These are phyloP conservation scores for Palythoa grandiflora DNA, from an alignment of 92 coral and sea anemone genomes.

Conservation along the genomic window DNA sequence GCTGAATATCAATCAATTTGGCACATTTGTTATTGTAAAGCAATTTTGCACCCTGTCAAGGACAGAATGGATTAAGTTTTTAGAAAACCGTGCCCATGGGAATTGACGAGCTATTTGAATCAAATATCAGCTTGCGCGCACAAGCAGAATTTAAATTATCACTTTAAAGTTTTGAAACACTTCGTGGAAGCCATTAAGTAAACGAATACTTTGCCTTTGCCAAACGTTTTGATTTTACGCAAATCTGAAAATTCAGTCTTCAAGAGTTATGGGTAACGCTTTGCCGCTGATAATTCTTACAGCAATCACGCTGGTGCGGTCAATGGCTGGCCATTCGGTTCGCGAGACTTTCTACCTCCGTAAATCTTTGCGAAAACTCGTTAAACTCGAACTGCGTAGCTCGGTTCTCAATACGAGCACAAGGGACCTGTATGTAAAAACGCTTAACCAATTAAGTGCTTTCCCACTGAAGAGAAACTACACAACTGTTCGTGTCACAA, in stretches of 20 bases:
- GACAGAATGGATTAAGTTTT: not conserved
- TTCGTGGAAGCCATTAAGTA: conserved; percentile 5
- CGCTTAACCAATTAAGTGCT: conserved; percentile 59
- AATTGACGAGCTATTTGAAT: conserved; percentile 7
- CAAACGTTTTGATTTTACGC: not conserved
- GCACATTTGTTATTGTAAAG: conserved; percentile 4
- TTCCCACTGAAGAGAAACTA: conserved; percentile 37
- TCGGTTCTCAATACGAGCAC: conserved; percentile 25
- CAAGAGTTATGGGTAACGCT: not conserved
- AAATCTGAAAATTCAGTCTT: not conserved
- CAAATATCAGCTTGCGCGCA: not conserved
- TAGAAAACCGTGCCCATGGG: conserved; percentile 6
- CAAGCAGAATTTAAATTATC: conserved; percentile 4
- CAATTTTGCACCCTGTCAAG: not conserved
- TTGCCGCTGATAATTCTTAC: conserved; percentile 3
- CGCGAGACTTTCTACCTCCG: conserved; percentile 67
- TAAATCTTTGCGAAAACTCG: conserved; percentile 53
- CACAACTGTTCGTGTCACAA: not conserved
- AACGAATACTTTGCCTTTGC: not conserved
- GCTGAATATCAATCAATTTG: conserved; percentile 19
- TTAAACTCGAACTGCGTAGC: conserved; percentile 62
- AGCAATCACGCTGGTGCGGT: not conserved
- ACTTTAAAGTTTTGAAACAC: not conserved
- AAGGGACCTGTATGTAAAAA: conserved; percentile 53
- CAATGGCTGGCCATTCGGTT: conserved; percentile 26